Evolutionary conservation across 35 echinoderm and acorn worm species (phyloP).

Genomic region (Ophiothrix spiculata): DNA sequence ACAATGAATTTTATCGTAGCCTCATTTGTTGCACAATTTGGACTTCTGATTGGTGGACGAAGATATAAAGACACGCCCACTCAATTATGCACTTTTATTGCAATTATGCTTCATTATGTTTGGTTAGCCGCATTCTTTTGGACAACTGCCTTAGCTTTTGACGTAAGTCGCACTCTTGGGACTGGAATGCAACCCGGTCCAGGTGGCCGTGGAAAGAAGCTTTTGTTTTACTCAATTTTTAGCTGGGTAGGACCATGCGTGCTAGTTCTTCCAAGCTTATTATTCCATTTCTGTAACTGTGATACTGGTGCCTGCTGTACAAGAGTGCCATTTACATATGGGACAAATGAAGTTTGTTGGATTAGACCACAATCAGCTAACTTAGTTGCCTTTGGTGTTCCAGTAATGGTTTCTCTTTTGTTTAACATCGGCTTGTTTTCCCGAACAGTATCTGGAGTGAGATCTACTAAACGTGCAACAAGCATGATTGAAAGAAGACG

Average conservation of each 20-base stretch:
- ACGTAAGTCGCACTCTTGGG: conserved; percentile 58
- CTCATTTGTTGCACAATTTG: conserved; percentile 40
- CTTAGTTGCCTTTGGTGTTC: conserved; percentile 14
- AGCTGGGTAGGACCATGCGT: not conserved
- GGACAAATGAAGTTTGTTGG: not conserved
- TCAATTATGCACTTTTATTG: conserved; percentile 24
- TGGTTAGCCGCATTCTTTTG: conserved; percentile 54
- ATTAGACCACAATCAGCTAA: not conserved
- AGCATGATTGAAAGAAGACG: conserved; percentile 19
- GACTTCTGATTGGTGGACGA: conserved; percentile 8
- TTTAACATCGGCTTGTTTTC: conserved; percentile 3
- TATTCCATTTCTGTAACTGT: conserved; percentile 16
- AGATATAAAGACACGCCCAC: not conserved
- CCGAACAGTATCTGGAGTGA: conserved; percentile 8
- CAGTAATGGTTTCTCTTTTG: conserved; percentile 27
- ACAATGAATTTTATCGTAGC: conserved; percentile 55
- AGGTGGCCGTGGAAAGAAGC: not conserved
- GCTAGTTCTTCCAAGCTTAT: not conserved
- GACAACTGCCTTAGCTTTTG: conserved; percentile 57
- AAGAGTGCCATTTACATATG: conserved; percentile 1
- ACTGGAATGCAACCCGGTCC: not conserved
- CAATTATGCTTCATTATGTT: conserved; percentile 32
- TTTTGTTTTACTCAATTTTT: conserved; percentile 8
- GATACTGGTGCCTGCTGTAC: not conserved
- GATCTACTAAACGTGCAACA: conserved; percentile 15